Evolutionary conservation across 2,113 vertebrate species (phyloP), one percentile per base, ranked within the genome.

Genomic region (Rhipidura dahli): DNA sequence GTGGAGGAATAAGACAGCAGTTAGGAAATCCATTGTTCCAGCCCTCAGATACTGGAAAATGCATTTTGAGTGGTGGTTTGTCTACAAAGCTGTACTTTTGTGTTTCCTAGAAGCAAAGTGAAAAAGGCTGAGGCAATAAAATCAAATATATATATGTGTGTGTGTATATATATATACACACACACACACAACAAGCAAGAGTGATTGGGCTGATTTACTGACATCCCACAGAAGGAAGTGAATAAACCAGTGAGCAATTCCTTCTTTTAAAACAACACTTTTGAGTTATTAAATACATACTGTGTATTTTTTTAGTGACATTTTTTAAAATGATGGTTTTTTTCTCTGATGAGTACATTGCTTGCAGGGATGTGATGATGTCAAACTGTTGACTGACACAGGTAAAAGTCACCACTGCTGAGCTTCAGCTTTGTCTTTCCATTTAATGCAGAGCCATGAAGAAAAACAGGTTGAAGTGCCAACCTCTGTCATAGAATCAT

Each of bases 21-120:
- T 90, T 86, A 75, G 76, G 76, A 89, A 96, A 68, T 64, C 71
- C 9, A 35, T 70, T 73, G 60, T 90, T 97, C 83, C 90, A 92
- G 30, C 23, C 33, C 39, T 70, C 35, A 71, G 61, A 82, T 26
- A 68, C 40, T 92, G 95, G 95, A 89, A 95, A 95, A 94, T 5
- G 0, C 73, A 6, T 86, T 96, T 86, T 64, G 26, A 59, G 28
- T 69, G 23, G 39, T 73, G 72, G 22, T 70, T 94, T 92, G 39
- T 87, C 68, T 71, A 37, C 35, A 64, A 51, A 90, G 31, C 24
- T 81, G 60, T 59, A 28, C 30, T 93, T 11, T 50, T 78, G 39
- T 73, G 23, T 66, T 94, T 90, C 69, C 51, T 70, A 27, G 49
- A 83, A 92, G 30, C 30, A 73, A 80, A 93, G 11, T 35, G 51